phyloP scores from a whole-genome alignment of 1,140 invertebrate species.

The Trialeurodes vaporariorum region DNA sequence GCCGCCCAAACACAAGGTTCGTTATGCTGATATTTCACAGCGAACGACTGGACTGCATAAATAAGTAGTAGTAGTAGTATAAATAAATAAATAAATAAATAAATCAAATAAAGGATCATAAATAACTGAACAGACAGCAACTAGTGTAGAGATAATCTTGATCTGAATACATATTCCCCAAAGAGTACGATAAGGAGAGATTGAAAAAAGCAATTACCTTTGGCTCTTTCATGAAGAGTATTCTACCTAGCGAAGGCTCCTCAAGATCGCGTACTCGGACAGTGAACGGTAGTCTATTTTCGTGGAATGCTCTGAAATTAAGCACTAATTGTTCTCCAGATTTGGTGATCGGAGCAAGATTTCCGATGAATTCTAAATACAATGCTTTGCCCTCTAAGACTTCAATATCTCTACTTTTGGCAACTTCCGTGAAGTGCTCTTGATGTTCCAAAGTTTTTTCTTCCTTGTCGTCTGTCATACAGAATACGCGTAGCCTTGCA shows the following conservation, averaged over 20 bases:
- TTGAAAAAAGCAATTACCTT: conserved; percentile 43
- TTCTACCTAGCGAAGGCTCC: conserved; percentile 66
- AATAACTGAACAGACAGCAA: conserved; percentile 5
- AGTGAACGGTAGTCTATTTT: conserved; percentile 85
- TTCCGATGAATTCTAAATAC: conserved; percentile 92
- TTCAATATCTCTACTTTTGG: conserved; percentile 80
- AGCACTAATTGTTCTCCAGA: conserved; percentile 82
- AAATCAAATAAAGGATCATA: not conserved
- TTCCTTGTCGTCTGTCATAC: conserved; percentile 95
- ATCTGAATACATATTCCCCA: no score
- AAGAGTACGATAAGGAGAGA: no score
- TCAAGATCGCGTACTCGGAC: conserved; percentile 74
- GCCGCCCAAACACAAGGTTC: no score
- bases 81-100: no score
- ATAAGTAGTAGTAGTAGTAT: no score
- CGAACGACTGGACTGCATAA: no score
- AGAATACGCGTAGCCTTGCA: conserved; percentile 82
- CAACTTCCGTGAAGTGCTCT: conserved; percentile 87
- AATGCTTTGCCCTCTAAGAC: conserved; percentile 54
- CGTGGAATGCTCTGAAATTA: conserved; percentile 82
- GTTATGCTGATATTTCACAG: no score
- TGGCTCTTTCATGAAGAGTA: conserved; percentile 91
- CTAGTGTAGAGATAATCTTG: no score
- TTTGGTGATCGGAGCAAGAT: conserved; percentile 85
- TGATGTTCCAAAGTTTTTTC: conserved; percentile 90